Conservation (phyloP, 2,888 invertebrate species). For the Drosophila trichaetosa region DNA sequence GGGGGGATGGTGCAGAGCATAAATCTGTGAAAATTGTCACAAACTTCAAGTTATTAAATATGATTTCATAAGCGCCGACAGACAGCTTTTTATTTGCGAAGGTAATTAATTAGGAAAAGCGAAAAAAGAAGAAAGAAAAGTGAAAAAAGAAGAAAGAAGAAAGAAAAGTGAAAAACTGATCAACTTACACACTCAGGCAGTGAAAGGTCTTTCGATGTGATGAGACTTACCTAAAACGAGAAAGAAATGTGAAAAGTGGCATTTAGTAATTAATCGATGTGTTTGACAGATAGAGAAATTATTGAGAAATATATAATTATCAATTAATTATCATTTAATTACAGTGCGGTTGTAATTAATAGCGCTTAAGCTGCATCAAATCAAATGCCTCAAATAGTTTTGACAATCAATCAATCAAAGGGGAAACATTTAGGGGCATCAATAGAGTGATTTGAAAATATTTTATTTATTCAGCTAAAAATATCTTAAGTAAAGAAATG, state of each 20-base stretch:
- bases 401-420: slow-evolving; percentile 23
- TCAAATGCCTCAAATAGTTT: slow-evolving; percentile 15
- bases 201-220: slow-evolving; percentile 36
- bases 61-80: slow-evolving; percentile 29
- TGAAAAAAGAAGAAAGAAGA: not conserved
- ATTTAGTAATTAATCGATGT: slow-evolving; percentile 49
- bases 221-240: slow-evolving; percentile 72
- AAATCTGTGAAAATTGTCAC: slow-evolving; percentile 63
- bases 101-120: slow-evolving; percentile 25
- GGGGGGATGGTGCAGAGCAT: slow-evolving; percentile 8
- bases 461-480: not conserved
- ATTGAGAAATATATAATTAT: slow-evolving; percentile 22
- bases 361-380: slow-evolving; percentile 11
- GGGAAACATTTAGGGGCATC: not conserved
- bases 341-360: slow-evolving; percentile 15
- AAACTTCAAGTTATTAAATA: slow-evolving; percentile 33
- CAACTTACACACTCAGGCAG: slow-evolving; percentile 35
- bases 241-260: slow-evolving; percentile 38
- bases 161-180: slow-evolving; percentile 6
- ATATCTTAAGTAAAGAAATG: not conserved
- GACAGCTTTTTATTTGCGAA: not conserved
- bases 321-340: slow-evolving; percentile 36
- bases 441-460: not conserved
- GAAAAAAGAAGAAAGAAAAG: not conserved
- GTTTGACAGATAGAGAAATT: slow-evolving; percentile 11